phyloP scores from a whole-genome alignment of 1,140 invertebrate genomes.

The Microplitis demolitor region DNA sequence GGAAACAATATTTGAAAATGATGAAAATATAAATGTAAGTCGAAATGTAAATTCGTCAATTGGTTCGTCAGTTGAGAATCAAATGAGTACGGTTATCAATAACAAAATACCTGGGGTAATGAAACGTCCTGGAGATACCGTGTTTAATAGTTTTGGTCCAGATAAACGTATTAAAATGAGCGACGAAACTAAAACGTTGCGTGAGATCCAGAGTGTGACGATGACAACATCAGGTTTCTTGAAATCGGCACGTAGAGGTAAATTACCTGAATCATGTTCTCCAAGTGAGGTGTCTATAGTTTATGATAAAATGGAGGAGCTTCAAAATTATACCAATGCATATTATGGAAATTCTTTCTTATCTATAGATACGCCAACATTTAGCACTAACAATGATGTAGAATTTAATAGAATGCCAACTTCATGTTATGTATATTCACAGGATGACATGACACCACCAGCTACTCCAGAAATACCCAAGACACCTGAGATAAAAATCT shows the following conservation, averaged over 20 bases:
- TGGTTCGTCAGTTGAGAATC: background rate
- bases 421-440: slow-evolving; percentile 48
- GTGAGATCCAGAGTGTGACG: slow-evolving; percentile 92
- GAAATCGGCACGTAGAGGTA: slow-evolving; percentile 89
- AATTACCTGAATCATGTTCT: slow-evolving; percentile 83
- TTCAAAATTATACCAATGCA: slow-evolving; percentile 19
- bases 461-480: slow-evolving; percentile 64
- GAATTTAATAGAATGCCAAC: slow-evolving; percentile 43
- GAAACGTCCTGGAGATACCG: slow-evolving; percentile 61
- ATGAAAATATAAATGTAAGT: slow-evolving; percentile 58
- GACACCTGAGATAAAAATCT: slow-evolving; percentile 64
- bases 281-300: slow-evolving; percentile 66
- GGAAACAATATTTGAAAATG: slow-evolving; percentile 59
- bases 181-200: slow-evolving; percentile 81
- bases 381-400: slow-evolving; percentile 51
- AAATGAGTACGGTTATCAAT: background rate
- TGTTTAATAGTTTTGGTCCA: slow-evolving; percentile 53
- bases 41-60: background rate
- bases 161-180: slow-evolving; percentile 60
- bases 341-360: too few relatives aligned
- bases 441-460: slow-evolving; percentile 64
- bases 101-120: slow-evolving; percentile 42
- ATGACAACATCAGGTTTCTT: slow-evolving; percentile 94
- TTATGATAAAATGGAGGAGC: slow-evolving; percentile 58
- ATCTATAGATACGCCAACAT: slow-evolving; percentile 45